Base-by-base conservation (phyloP, 2,888 invertebrate species). In the Apantesis nais region DNA sequence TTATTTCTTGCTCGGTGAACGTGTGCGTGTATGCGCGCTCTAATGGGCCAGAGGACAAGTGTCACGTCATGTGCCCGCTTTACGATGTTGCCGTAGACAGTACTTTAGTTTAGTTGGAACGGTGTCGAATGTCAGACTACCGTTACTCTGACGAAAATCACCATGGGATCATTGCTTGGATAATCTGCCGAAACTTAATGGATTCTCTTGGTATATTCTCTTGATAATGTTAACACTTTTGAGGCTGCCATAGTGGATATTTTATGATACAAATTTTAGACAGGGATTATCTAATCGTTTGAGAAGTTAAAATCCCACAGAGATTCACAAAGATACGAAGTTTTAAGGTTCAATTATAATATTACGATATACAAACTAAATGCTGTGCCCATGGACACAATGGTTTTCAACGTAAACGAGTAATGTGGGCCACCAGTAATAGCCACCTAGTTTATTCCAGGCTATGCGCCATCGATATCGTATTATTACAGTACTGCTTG, bases 161-260 rank as follows among this genome's bases (percentile, higher is more conserved):
- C 44, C 61, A 29, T 31, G 25, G 61, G 61, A 61, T 4, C 2
- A 68, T 68, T 75, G 70, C 69, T 34, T 63, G 60, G n/a, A 68
- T 70, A n/a, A 65, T 52, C 44, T 22, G 29, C 62, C 65, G 64
- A 71, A 70, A 63, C 66, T 70, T 41, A 0, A 22, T 48, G 62
- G 39, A 63, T 66, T 52, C 68, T 70, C 71, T 58, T 16, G 29
- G 29, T 58, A 29, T 29, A 14, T 7, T 55, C 58, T 58, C 8
- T 25, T 25, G 55, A 29, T 14, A 58, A 29, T 29, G 29, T 55
- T 52, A 7, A 48, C 48, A 48, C 25, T 0, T 55, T 55, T 55
- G 55, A 25, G 25, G n/a, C 14, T 12, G 25, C 55, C 3, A 4
- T 12, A 25, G 25, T 25, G 55, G 25, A 55, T 55, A 25, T 25